Conservation (phyloP, 2,797 vertebrate species). For the Scarus forsteni region DNA sequence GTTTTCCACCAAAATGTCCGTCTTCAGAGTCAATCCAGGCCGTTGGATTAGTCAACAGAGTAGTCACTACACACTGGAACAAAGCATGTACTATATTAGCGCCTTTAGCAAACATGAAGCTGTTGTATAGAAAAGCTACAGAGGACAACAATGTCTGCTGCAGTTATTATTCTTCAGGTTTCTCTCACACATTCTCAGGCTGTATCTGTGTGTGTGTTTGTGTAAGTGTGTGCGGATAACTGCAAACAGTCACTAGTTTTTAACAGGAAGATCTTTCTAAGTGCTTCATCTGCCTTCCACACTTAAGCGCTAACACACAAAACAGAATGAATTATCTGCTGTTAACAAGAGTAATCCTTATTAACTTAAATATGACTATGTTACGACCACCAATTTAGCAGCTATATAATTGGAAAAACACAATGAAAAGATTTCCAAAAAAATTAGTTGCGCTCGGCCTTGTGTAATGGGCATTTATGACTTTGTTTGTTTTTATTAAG, state of each 20-base stretch:
- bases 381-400: constrained; percentile 30
- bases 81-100: constrained; percentile 62
- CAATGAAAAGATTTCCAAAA: constrained; percentile 50
- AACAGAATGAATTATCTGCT: constrained; percentile 10
- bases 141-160: constrained; percentile 51
- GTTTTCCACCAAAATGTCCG: constrained; percentile 30
- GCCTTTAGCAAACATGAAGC: constrained; percentile 48
- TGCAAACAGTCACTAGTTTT: constrained; percentile 38
- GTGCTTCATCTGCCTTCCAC: constrained; percentile 41
- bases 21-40: constrained; percentile 50
- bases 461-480: constrained; percentile 14
- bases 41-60: constrained; percentile 70
- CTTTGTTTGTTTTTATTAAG: constrained; percentile 22
- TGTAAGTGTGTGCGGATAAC: constrained; percentile 23
- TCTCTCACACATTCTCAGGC: constrained; percentile 66
- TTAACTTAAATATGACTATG: constrained; percentile 12
- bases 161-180: constrained; percentile 72
- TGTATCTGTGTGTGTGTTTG: constrained; percentile 32
- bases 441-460: constrained; percentile 60
- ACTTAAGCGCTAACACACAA: constrained; percentile 52
- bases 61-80: constrained; percentile 81
- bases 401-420: constrained; percentile 47
- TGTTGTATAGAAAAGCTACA: constrained; percentile 48
- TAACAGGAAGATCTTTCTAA: constrained; percentile 32
- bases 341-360: constrained; percentile 16